Evolutionary conservation across 2,113 vertebrate genomes (phyloP), one percentile per base, ranked within the genome.

Genomic region (Petromus typicus): DNA sequence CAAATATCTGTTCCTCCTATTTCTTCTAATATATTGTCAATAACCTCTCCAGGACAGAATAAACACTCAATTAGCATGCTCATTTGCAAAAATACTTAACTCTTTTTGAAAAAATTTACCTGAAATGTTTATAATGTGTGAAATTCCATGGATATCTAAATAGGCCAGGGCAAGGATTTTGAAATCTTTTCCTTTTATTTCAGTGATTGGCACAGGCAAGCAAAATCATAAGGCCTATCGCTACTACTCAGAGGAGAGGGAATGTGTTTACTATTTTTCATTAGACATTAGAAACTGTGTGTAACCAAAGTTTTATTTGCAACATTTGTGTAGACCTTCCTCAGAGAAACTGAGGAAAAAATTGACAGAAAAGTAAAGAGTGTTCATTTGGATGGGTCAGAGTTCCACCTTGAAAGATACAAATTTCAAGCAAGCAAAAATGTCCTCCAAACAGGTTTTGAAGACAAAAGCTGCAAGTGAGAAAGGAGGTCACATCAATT

Each of bases 231-330:
- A 88, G 11, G 25, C 79, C 54, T 67, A 13, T 11, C 9, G 12
- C 34, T 88, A 4, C n/a, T 85, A 30, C 30, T 92, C 40, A n/a
- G 54, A 88, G 57, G 81, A 92, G 57, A 69, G 87, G 81, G 8
- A 69, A 8, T 54, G 40, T 56, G 27, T 54, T 87, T 82, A 40
- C 51, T 91, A 2, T 96, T 94, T 94, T 83, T 23, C 83, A 84
- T 51, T 23, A 81, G 37, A 34, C 43, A 23, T 91, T 51, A 54
- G 84, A 87, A 80, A 86, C 37, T 54, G 56, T 67, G n/a, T 40
- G 2, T 56, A 71, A 93, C 67, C 14, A 79, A 37, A 13, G 1
- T 90, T 93, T 89, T 75, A 71, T 59, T 56, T 56, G 51, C 3
- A 23, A 64, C 66, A 30, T 48, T 89, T 51, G 30, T 51, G 43